Conservation (phyloP, 2,113 vertebrate genomes). For the Tautogolabrus adspersus region DNA sequence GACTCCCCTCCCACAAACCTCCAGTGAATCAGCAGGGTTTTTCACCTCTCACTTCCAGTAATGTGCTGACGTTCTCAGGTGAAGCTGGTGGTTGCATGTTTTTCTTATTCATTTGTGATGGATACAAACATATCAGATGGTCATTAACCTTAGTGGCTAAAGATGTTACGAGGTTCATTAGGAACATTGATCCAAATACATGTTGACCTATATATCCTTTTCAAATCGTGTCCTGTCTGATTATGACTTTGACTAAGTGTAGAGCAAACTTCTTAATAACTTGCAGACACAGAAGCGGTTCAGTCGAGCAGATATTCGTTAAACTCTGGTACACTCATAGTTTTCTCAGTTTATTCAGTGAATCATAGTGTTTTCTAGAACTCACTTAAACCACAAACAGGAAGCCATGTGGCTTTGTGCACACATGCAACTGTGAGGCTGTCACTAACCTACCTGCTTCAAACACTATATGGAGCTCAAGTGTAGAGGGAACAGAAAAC, state of each 20-base stretch:
- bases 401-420: slow-evolving; percentile 72
- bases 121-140: neutral
- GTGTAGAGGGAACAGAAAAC: neutral
- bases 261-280: neutral
- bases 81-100: slow-evolving; percentile 18
- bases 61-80: slow-evolving; percentile 35
- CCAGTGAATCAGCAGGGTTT: slow-evolving; percentile 75
- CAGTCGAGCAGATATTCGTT: neutral
- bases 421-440: slow-evolving; percentile 45
- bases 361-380: slow-evolving; percentile 73
- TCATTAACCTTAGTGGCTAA: neutral
- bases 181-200: neutral
- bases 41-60: slow-evolving; percentile 78
- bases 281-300: neutral
- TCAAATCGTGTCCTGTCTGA: neutral
- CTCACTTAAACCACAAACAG: slow-evolving; percentile 74
- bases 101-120: neutral
- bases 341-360: slow-evolving; percentile 26
- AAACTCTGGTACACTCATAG: slow-evolving; percentile 16
- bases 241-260: neutral
- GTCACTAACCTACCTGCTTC: slow-evolving; percentile 33
- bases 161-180: neutral
- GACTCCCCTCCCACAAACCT: slow-evolving; percentile 68
- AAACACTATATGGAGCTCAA: slow-evolving; percentile 4
- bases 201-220: too few relatives aligned